Evolutionary conservation across 2,797 vertebrate genomes (phyloP), one percentile per base, ranked within the genome.

Genomic region (Dicrostonyx torquatus): DNA sequence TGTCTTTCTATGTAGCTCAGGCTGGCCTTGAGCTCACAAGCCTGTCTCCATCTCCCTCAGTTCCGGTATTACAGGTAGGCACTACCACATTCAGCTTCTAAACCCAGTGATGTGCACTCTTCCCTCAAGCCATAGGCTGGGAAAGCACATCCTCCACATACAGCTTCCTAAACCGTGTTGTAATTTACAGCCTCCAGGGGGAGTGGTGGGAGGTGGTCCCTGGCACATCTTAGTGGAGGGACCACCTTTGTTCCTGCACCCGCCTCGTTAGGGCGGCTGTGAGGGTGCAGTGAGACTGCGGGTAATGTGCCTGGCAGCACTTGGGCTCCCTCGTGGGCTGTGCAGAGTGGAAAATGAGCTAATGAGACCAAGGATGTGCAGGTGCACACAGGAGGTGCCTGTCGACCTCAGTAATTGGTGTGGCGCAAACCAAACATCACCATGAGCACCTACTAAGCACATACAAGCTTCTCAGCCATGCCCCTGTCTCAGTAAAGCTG

Each of bases 371-470:
- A 86, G 91, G 78, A 48, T 37, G 80, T 22, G 37, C 64, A 62
- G 73, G 73, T 78, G 48, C 48, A 55, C 89, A 7, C 58, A 34
- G 87, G 80, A 93, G 94, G 73, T 55, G 31, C 45, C 64, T 55
- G 3, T 60, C 31, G n/a, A 48, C 82, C 84, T 88, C 53, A 73
- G 89, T 95, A 77, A 95, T 90, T 94, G 94, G 93, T 87, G 53
- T 31, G 2, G 10, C 93, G 84, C 45, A 78, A 93, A 92, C 66
- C 45, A 50, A 40, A 91, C 85, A 60, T 37, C 22, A 24, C 68
- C 31, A 2, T 55, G 85, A 76, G 43, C 64, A 93, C 93, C 95
- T 94, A 96, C 90, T 96, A 34, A 72, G 93, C 18, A 40, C 43
- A 40, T 76, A 62, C 76, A 1, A 29, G 70, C 87, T 37, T 8